phyloP scores from a whole-genome alignment of 2,888 invertebrate species.

The Scrobipalpa atriplicella region DNA sequence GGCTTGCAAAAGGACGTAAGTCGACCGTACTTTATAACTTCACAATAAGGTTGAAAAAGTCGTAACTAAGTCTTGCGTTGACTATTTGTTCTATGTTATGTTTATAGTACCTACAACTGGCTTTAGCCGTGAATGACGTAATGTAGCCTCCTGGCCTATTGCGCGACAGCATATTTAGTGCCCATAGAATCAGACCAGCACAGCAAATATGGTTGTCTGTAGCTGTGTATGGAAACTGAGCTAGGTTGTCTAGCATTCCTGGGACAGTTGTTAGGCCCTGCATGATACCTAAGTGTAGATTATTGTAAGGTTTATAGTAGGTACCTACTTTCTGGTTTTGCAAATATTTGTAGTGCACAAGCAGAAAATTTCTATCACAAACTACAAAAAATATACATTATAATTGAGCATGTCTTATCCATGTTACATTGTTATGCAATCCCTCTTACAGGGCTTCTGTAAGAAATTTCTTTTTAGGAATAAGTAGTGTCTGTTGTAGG shows the following conservation, averaged over 20 bases:
- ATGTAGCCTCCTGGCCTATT: conserved; percentile 52
- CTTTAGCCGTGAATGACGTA: conserved; percentile 62
- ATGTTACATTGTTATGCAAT: too few relatives aligned
- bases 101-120: conserved; percentile 15
- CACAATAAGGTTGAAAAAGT: not conserved
- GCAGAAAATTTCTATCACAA: too few relatives aligned
- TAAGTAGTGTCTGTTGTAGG: too few relatives aligned
- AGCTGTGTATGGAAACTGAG: conserved; percentile 42
- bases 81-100: conserved; percentile 23
- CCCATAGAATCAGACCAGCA: conserved; percentile 51
- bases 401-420: too few relatives aligned
- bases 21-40: conserved; percentile 1
- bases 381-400: too few relatives aligned
- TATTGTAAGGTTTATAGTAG: conserved; percentile 1
- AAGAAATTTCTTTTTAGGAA: too few relatives aligned
- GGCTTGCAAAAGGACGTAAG: conserved; percentile 26
- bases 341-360: too few relatives aligned
- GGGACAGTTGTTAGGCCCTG: conserved; percentile 19
- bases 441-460: too few relatives aligned
- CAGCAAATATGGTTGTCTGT: conserved; percentile 41
- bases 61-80: not conserved
- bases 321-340: not conserved
- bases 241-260: conserved; percentile 42
- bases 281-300: not conserved
- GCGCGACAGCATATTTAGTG: conserved; percentile 64